Percentiles rank a stretch among this genome's conserved stretches.
Conservation (phyloP, 2,888 invertebrate species). For the Trachelus troglodyta region DNA sequence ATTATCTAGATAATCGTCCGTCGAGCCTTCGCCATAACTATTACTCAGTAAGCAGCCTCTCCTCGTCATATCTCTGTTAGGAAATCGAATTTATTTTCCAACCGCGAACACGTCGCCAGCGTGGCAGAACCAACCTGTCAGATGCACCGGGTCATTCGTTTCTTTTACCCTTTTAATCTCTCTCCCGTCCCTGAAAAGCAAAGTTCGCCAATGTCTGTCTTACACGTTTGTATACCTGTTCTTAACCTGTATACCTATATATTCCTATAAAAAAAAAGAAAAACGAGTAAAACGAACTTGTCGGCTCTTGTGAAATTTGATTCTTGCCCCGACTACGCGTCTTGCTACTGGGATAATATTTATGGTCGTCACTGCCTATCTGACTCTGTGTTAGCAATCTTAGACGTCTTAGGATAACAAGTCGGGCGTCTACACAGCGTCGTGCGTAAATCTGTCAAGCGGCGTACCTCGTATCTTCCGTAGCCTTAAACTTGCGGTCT, state of each 20-base stretch:
- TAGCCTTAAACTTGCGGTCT: conserved; percentile 52
- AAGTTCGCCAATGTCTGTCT: neutral
- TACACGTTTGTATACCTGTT: neutral
- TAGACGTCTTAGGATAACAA: conserved; percentile 2
- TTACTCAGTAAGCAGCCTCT: neutral
- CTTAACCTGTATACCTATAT: too few species aligned
- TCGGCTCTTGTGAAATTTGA: neutral
- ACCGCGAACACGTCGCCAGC: neutral
- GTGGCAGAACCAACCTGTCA: neutral
- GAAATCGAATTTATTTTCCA: neutral
- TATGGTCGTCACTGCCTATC: neutral
- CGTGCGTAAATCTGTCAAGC: conserved; percentile 21
- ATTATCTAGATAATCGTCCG: neutral
- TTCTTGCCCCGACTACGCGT: neutral
- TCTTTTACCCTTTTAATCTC: neutral
- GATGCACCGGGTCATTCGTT: neutral
- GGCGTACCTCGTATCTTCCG: conserved; percentile 22
- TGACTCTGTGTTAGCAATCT: conserved; percentile 7
- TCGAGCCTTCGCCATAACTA: neutral
- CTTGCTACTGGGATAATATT: neutral
- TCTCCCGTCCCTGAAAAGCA: neutral
- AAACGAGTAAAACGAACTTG: neutral
- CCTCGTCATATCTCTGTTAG: neutral
- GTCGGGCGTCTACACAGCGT: conserved; percentile 2
- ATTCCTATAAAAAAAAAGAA: neutral